These are phyloP conservation scores for Ommatoiulus sabulosus DNA, from an alignment of 2,888 invertebrate genomes.

Conservation along the genomic window DNA sequence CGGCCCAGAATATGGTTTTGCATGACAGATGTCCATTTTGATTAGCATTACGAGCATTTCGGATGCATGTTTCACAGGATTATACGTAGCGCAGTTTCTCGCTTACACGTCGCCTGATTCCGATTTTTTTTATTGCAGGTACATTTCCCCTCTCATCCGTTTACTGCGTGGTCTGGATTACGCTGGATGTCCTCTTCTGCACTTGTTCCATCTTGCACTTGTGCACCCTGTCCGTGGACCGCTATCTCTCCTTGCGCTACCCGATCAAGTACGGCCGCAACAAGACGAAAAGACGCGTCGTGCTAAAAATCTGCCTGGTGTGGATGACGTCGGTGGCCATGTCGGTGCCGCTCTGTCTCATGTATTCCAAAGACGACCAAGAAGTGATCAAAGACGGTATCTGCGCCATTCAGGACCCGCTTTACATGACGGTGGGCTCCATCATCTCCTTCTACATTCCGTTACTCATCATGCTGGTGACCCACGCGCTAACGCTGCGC, in stretches of 20 bases:
- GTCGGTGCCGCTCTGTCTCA: conserved; percentile 88
- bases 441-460: conserved; percentile 97
- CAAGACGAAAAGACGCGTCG: conserved; percentile 85
- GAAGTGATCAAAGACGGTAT: conserved; percentile 85
- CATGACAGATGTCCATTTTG: not conserved
- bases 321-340: conserved; percentile 94
- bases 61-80: not conserved
- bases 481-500: conserved; percentile 92
- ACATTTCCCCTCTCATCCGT: conserved; percentile 72
- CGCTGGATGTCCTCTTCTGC: conserved; percentile 94
- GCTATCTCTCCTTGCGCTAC: conserved; percentile 89
- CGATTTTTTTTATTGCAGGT: conserved; percentile 52
- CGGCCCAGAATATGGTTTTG: not conserved
- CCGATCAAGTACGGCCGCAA: conserved; percentile 94
- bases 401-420: conserved; percentile 88
- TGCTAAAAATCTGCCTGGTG: conserved; percentile 90
- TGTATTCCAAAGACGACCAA: conserved; percentile 88
- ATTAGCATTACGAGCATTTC: not conserved
- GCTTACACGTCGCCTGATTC: not conserved
- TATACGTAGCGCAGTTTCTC: not conserved
- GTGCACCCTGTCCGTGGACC: conserved; percentile 95
- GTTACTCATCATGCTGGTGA: conserved; percentile 91
- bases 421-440: conserved; percentile 88
- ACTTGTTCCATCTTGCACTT: conserved; percentile 98
- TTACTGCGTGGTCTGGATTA: conserved; percentile 94